A percentile compares a stretch with the other conserved stretches of the same genome.
Evolutionary conservation across 2,888 invertebrate genomes (phyloP).

Genomic region (Macropis europaea): DNA sequence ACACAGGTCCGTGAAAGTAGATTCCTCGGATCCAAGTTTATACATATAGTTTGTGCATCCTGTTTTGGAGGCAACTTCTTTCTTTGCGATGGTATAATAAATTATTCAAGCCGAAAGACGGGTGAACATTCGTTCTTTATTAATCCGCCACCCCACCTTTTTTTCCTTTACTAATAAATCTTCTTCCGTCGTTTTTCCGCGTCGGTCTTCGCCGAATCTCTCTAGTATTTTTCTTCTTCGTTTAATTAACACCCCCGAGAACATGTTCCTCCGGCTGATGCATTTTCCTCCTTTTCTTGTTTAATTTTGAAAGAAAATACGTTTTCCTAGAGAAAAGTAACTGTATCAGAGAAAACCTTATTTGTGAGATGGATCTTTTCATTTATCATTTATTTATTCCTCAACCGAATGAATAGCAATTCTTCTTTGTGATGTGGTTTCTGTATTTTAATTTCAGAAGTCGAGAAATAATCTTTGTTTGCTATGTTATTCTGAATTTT

Average conservation of each 20-base stretch:
- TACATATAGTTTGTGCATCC: not conserved
- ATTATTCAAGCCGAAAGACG: conserved; percentile 15
- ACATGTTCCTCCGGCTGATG: not conserved
- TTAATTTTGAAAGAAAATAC: no score
- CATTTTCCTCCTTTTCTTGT: no score
- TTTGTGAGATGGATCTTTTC: no score
- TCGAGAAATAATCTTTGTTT: no score
- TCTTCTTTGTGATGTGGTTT: no score
- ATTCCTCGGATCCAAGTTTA: not conserved
- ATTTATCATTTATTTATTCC: no score
- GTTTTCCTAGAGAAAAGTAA: no score
- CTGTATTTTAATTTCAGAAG: no score
- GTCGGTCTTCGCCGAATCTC: not conserved
- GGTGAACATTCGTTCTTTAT: conserved; percentile 13
- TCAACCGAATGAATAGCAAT: no score
- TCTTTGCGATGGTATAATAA: not conserved
- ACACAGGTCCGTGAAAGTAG: conserved; percentile 10
- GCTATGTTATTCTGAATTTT: no score
- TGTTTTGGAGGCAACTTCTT: not conserved
- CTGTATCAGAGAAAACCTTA: no score
- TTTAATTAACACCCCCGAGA: conserved; percentile 19
- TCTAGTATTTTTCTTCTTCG: not conserved
- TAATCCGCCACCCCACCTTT: conserved; percentile 7
- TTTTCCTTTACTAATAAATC: conserved; percentile 11
- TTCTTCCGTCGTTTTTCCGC: not conserved